Percentiles rank a stretch among this genome's conserved stretches.
Conservation (phyloP, 2,888 invertebrate species). For the Ischnura elegans region DNA sequence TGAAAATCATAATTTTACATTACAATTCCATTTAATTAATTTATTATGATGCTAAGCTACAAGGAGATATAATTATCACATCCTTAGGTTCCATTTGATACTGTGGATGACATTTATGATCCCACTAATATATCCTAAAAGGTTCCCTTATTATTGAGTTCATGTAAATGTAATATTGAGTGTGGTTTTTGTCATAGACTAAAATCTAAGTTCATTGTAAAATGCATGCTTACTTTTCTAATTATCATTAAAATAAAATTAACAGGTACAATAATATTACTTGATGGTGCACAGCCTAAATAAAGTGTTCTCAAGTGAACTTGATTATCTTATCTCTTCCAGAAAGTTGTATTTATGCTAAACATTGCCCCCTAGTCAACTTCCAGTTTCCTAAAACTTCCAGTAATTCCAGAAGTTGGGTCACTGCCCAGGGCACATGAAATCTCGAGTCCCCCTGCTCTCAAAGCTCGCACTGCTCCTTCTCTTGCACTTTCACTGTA, state of each 20-base stretch:
- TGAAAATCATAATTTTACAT: too few species aligned
- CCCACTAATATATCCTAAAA: too few species aligned
- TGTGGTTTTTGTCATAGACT: too few species aligned
- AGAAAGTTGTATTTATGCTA: background rate
- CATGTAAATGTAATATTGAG: too few species aligned
- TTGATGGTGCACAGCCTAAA: background rate
- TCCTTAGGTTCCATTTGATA: too few species aligned
- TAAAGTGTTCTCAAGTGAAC: background rate
- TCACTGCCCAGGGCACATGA: slow-evolving; percentile 74
- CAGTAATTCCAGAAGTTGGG: slow-evolving; percentile 84
- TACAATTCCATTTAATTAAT: too few species aligned
- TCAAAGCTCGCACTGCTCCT: slow-evolving; percentile 87
- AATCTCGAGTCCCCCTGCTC: slow-evolving; percentile 82
- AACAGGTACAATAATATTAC: background rate
- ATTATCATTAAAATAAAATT: background rate
- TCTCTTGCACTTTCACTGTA: slow-evolving; percentile 86
- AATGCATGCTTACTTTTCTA: too few species aligned
- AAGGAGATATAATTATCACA: too few species aligned
- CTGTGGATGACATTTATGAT: too few species aligned
- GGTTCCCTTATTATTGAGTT: too few species aligned
- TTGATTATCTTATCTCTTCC: background rate
- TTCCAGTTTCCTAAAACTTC: slow-evolving; percentile 89
- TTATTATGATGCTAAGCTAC: too few species aligned
- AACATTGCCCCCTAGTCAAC: slow-evolving; percentile 82
- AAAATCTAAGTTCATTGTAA: too few species aligned